Conservation (phyloP, 2,797 vertebrate species). For the Protonibea diacanthus region DNA sequence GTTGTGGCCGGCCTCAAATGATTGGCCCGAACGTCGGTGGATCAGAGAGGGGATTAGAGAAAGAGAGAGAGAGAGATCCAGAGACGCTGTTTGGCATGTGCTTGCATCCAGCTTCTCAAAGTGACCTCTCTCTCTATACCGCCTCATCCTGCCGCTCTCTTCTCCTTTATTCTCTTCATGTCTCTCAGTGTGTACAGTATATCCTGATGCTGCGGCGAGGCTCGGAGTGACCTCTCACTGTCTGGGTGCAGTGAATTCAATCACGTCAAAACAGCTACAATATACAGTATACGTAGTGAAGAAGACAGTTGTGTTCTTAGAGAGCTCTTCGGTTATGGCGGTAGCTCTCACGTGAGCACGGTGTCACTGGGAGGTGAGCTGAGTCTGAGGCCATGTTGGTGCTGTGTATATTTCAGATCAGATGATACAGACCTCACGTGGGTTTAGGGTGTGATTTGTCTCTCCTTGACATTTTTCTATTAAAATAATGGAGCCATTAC, state of each 20-base stretch:
- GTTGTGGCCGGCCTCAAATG: conserved; percentile 82
- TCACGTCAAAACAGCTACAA: conserved; percentile 72
- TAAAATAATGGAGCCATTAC: conserved; percentile 73
- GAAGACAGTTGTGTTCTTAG: conserved; percentile 50
- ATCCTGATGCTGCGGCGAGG: conserved; percentile 65
- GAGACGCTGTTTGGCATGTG: conserved; percentile 86
- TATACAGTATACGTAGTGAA: conserved; percentile 50
- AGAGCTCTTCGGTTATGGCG: conserved; percentile 56
- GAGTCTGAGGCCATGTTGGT: conserved; percentile 55
- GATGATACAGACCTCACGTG: conserved; percentile 55
- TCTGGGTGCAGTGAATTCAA: conserved; percentile 71
- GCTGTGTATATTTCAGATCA: conserved; percentile 59
- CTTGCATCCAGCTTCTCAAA: conserved; percentile 88
- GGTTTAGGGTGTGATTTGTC: conserved; percentile 61
- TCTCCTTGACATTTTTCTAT: conserved; percentile 70
- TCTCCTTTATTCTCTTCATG: conserved; percentile 69
- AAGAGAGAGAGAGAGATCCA: conserved; percentile 78
- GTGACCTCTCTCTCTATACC: conserved; percentile 85
- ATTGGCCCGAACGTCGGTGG: conserved; percentile 77
- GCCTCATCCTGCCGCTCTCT: conserved; percentile 68
- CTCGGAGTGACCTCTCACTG: conserved; percentile 72
- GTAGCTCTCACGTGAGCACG: conserved; percentile 56
- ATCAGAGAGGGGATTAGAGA: conserved; percentile 87
- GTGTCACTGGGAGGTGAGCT: conserved; percentile 72
- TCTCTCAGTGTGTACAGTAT: conserved; percentile 62